Conservation (phyloP, 2,113 vertebrate species). For the Nematolebias whitei region DNA sequence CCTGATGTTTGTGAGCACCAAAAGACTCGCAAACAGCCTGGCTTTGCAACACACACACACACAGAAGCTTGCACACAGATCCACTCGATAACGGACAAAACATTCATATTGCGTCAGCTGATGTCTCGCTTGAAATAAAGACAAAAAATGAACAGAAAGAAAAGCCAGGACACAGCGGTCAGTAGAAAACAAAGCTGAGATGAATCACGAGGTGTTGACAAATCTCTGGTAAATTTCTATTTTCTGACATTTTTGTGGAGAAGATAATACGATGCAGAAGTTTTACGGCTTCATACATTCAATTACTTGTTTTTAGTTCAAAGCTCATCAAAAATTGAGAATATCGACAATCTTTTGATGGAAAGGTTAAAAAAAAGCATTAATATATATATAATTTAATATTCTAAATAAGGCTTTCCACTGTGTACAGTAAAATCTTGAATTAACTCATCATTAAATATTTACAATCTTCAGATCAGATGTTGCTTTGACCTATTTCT, state of each 20-base stretch:
- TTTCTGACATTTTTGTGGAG: constrained; percentile 8
- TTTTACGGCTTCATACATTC: not conserved
- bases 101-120: constrained; percentile 41
- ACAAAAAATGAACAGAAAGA: constrained; percentile 1
- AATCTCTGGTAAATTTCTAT: constrained; percentile 8
- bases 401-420: no score
- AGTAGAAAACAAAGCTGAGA: constrained; percentile 13
- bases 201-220: constrained; percentile 2
- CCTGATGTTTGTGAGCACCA: constrained; percentile 28
- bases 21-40: constrained; percentile 17
- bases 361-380: not conserved
- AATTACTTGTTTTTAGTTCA: not conserved
- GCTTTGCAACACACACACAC: constrained; percentile 11
- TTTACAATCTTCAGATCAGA: not conserved
- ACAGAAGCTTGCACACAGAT: not conserved
- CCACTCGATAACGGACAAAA: constrained; percentile 16
- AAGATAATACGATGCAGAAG: not conserved
- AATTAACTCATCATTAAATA: constrained; percentile 1
- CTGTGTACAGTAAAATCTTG: no score
- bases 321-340: not conserved
- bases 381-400: no score
- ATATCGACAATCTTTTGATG: not conserved
- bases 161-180: constrained; percentile 21
- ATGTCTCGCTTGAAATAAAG: constrained; percentile 5
- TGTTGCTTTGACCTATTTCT: not conserved